These are phyloP conservation scores for Sternarchorhynchus goeldii DNA, from an alignment of 2,797 vertebrate species.

Conservation along the genomic window DNA sequence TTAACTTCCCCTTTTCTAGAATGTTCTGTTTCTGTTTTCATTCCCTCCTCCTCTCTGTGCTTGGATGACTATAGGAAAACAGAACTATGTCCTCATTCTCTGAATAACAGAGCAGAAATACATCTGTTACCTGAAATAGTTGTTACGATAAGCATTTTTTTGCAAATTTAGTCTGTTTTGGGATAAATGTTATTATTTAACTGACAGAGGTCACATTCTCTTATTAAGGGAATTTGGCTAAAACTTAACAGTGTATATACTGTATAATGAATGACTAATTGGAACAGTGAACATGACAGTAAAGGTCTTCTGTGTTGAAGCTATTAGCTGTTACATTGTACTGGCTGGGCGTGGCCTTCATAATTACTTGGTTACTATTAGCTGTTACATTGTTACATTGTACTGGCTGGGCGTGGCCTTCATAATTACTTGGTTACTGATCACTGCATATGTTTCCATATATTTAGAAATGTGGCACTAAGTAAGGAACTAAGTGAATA, in stretches of 20 bases:
- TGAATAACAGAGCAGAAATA: conserved; percentile 44
- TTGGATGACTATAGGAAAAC: conserved; percentile 48
- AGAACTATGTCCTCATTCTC: conserved; percentile 49
- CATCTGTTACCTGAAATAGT: conserved; percentile 22
- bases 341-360: neutral
- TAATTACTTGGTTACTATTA: neutral
- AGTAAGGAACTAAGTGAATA: too few species aligned
- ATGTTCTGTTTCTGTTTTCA: conserved; percentile 55
- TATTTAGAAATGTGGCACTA: too few species aligned
- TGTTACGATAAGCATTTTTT: neutral
- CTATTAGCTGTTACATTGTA: neutral
- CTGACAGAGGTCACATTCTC: neutral
- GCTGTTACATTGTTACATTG: too few species aligned
- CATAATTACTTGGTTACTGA: neutral
- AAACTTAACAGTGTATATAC: neutral
- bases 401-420: neutral
- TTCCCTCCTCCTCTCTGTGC: conserved; percentile 40
- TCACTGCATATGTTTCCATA: neutral
- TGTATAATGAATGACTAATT: neutral
- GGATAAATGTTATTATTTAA: neutral
- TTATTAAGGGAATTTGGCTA: too few species aligned
- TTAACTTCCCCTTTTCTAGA: conserved; percentile 56
- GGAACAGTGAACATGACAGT: too few species aligned
- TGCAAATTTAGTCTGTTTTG: neutral
- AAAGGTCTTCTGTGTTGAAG: neutral